Base-by-base conservation (phyloP, 2,113 vertebrate genomes). In the Buteo buteo region DNA sequence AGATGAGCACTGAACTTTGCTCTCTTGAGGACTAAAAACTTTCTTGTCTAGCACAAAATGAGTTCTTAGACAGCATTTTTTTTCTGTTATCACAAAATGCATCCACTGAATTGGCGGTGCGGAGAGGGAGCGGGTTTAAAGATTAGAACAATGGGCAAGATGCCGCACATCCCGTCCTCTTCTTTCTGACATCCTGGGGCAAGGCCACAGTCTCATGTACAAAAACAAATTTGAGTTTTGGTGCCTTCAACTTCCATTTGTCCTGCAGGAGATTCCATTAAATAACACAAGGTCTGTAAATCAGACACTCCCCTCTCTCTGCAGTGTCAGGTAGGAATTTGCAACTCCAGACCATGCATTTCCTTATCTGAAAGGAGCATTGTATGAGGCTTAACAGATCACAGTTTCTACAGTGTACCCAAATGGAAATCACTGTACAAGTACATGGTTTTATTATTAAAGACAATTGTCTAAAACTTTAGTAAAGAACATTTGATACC, bases 311-410 rank as follows among this genome's bases (percentile, higher is more conserved):
- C n/a, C 11, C 57, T 22, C 50, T 62, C 83, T 74, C 73, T 82
- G 32, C 36, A 76, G 73, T 40, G 55, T 91, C 69, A 91, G 81
- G 57, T 45, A 82, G 89, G 86, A 95, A 96, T 97, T 94, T 85
- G 69, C 70, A 94, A 17, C 86, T 91, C 44, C 73, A 92, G 69
- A 92, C 17, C 31, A 29, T 28, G 49, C 61, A 49, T 69, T 92
- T 85, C 40, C 34, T 72, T 91, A 92, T 87, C 83, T 79, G 66
- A 93, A 89, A 89, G 61, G 61, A 78, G 36, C 74, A 78, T 25
- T 94, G 77, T 79, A 44, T 38, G 47, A 92, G 40, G 69, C 65
- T 97, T 94, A 94, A 77, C 45, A 93, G 78, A 88, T 84, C 38
- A 64, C 0, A 0, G 22, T 81, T 91, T 65, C 83, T 62, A 42